Evolutionary conservation across 1,140 invertebrate genomes (phyloP).

Genomic region (Neoseiulus cucumeris): DNA sequence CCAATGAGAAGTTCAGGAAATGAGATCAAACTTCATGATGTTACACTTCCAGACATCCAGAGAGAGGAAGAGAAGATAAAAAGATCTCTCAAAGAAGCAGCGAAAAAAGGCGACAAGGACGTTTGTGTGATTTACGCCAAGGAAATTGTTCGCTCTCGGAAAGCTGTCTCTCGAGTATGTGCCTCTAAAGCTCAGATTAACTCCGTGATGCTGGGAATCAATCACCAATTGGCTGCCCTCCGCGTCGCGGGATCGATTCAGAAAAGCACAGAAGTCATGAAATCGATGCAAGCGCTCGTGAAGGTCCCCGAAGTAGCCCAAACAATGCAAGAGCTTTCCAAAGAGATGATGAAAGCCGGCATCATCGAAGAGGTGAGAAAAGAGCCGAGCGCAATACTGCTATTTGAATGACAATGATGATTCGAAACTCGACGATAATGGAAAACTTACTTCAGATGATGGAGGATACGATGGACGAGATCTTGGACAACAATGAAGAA

Average conservation of each 20-base stretch:
- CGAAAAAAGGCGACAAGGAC: constrained; percentile 83
- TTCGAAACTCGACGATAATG: too few species aligned
- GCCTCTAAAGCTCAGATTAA: constrained; percentile 93
- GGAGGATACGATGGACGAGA: constrained; percentile 81
- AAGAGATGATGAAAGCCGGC: constrained; percentile 98
- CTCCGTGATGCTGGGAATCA: constrained; percentile 91
- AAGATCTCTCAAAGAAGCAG: constrained; percentile 76
- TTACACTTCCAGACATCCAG: constrained; percentile 48
- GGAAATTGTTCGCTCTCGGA: constrained; percentile 72
- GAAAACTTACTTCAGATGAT: constrained; percentile 45
- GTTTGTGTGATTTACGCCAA: constrained; percentile 86
- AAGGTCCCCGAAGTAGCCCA: constrained; percentile 75
- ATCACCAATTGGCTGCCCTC: constrained; percentile 78
- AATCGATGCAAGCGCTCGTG: constrained; percentile 78
- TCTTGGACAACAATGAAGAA: constrained; percentile 59
- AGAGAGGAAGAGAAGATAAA: constrained; percentile 94
- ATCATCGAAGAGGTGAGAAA: constrained; percentile 63
- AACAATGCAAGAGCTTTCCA: constrained; percentile 91
- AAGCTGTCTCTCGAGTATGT: constrained; percentile 72
- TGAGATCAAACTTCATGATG: not conserved
- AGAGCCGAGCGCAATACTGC: too few species aligned
- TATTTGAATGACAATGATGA: too few species aligned
- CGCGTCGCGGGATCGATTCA: constrained; percentile 70
- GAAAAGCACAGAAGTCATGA: constrained; percentile 90
- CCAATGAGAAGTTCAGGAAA: not conserved